Evolutionary conservation across 2,797 vertebrate genomes (phyloP), one percentile per base, ranked within the genome.

Genomic region (Melanotaenia parkinsoni): DNA sequence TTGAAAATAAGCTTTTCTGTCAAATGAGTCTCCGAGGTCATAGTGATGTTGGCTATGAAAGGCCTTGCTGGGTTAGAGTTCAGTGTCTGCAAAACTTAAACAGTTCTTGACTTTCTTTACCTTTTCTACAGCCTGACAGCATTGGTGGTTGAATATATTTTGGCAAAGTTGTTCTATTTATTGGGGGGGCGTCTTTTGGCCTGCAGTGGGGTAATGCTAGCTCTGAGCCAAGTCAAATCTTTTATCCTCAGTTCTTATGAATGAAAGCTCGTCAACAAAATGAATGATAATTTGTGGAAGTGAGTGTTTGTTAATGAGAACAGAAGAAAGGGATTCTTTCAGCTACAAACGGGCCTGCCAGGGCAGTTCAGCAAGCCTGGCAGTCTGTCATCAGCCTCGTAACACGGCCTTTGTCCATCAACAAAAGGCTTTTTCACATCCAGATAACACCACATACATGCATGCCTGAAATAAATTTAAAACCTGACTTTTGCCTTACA

Each of bases 311-410:
- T 63, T 76, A 24, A 43, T 77, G 32, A 56, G 64, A 57, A 57
- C 60, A 76, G 77, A 76, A 83, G 79, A 91, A 87, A 81, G 62
- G 26, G 60, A 63, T 38, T 87, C 74, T 83, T 91, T 73, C 79
- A 80, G 78, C 56, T 66, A 43, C 83, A 71, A 87, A 67, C 80
- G 38, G 69, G 63, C 73, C 1, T 66, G 65, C 70, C 68, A 58
- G 68, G 63, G 53, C 78, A 33, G 74, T 74, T 75, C 43, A 89
- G 54, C 88, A 82, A 69, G 66, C 67, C 84, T 81, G 86, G 69
- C 79, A 73, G 79, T 77, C 82, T 60, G 82, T 88, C 81, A 67
- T 37, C 58, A 24, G 72, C 58, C 62, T 63, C 50, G 72, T 50
- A 86, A 79, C 67, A 26, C n/a, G 1, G 33, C 16, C 86, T 84